A percentile compares a stretch with the other conserved stretches of the same genome.
Conservation (phyloP, 2,113 vertebrate species). For the Porphyrio hochstetteri region DNA sequence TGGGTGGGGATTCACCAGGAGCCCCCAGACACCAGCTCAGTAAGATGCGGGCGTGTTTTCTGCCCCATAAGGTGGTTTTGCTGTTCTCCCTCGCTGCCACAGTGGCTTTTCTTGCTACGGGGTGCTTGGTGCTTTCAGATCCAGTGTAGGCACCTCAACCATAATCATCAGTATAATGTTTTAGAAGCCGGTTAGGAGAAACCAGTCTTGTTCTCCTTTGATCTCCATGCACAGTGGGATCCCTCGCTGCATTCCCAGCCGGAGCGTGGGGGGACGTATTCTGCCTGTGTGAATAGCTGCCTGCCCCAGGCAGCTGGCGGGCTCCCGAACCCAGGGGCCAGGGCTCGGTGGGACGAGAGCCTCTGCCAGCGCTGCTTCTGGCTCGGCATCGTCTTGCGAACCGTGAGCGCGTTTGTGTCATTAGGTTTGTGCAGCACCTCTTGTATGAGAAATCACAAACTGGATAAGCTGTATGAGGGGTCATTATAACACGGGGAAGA, state of each 20-base stretch:
- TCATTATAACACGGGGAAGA: conserved; percentile 53
- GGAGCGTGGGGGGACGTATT: background rate
- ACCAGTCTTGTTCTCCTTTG: background rate
- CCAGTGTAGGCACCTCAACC: background rate
- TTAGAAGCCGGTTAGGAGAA: background rate
- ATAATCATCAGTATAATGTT: background rate
- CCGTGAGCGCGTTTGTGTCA: background rate
- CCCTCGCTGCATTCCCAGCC: background rate
- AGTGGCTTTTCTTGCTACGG: background rate
- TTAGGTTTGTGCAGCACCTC: background rate
- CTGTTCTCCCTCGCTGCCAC: background rate
- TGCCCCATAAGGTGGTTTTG: background rate
- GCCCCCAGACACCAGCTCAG: background rate
- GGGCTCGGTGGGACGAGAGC: background rate
- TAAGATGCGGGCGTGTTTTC: background rate
- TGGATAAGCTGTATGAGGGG: conserved; percentile 33
- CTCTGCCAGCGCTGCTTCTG: background rate
- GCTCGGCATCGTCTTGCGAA: background rate
- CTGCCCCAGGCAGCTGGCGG: background rate
- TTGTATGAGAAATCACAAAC: conserved; percentile 11
- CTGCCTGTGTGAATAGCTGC: background rate
- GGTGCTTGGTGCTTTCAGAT: background rate
- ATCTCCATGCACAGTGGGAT: accelerated
- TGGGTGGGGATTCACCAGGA: background rate
- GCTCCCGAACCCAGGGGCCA: background rate